Conservation (phyloP, 1,140 invertebrate species). For the Drusus annulatus region DNA sequence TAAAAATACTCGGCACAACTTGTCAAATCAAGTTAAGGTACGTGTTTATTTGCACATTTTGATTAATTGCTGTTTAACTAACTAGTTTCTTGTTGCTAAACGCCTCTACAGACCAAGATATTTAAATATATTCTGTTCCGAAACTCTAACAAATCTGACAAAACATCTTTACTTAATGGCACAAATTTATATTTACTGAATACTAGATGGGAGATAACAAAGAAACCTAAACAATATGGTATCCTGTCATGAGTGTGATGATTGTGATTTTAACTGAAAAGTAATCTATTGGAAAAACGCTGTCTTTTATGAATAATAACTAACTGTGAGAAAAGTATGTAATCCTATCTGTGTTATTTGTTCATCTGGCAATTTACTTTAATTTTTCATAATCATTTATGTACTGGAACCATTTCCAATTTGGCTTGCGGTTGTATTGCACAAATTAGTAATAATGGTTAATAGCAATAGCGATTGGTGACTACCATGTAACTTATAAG, state of each 20-base stretch:
- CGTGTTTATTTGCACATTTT: conserved; percentile 19
- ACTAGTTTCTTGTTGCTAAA: conserved; percentile 7
- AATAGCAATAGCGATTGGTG: neutral
- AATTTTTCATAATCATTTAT: neutral
- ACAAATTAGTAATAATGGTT: neutral
- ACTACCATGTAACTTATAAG: neutral
- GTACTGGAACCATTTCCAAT: neutral
- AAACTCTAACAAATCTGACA: no score
- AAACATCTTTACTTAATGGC: no score
- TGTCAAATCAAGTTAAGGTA: conserved; percentile 2
- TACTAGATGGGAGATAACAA: no score
- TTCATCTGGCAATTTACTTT: conserved; percentile 5
- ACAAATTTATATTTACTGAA: no score
- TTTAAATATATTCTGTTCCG: no score
- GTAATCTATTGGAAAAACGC: no score
- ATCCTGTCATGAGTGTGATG: no score
- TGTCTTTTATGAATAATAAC: no score
- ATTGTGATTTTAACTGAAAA: no score
- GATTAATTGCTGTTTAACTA: neutral
- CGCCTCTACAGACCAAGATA: neutral
- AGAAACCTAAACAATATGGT: no score
- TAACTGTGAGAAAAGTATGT: no score
- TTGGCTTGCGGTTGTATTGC: neutral
- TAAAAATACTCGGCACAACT: neutral
- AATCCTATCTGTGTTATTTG: neutral